Evolutionary conservation across 2,113 vertebrate genomes (phyloP).

Genomic region (Speoplatyrhinus poulsoni): DNA sequence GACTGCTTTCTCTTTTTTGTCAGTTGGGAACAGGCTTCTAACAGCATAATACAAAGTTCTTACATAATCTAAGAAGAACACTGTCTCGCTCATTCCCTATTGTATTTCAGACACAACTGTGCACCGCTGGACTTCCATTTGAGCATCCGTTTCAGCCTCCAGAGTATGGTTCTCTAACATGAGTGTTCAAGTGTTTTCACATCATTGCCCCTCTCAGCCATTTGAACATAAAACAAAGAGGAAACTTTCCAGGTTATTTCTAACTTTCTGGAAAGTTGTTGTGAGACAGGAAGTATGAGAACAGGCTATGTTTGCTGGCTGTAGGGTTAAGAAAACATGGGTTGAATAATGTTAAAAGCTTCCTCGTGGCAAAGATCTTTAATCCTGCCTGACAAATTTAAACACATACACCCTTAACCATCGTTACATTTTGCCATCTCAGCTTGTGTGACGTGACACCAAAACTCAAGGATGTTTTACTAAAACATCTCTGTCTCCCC

Average conservation of each 20-base stretch:
- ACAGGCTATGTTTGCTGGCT: conserved; percentile 43
- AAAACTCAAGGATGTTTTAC: conserved; percentile 44
- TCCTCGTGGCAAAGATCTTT: conserved; percentile 57
- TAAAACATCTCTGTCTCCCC: conserved; percentile 49
- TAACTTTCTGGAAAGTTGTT: conserved; percentile 32
- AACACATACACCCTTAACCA: conserved; percentile 36
- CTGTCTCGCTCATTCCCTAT: conserved; percentile 20
- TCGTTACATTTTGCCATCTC: conserved; percentile 33
- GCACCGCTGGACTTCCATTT: background rate
- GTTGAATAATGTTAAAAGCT: conserved; percentile 52
- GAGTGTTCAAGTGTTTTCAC: conserved; percentile 22
- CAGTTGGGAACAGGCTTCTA: conserved; percentile 17
- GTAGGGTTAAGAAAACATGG: conserved; percentile 54
- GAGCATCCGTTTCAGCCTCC: conserved; percentile 14
- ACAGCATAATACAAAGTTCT: conserved; percentile 48
- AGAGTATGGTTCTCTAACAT: no score
- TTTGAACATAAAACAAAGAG: conserved; percentile 25
- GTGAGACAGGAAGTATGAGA: conserved; percentile 54
- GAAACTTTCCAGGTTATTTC: background rate
- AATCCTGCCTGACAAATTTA: conserved; percentile 37
- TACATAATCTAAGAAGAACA: conserved; percentile 55
- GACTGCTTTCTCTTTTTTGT: conserved; percentile 28
- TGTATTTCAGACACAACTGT: conserved; percentile 46
- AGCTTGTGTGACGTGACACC: conserved; percentile 40
- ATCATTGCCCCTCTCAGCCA: conserved; percentile 8